A percentile compares a stretch with the other conserved stretches of the same genome.
Evolutionary conservation across 92 coral and sea anemone genomes (phyloP).

Genomic region (Siderastrea siderea): DNA sequence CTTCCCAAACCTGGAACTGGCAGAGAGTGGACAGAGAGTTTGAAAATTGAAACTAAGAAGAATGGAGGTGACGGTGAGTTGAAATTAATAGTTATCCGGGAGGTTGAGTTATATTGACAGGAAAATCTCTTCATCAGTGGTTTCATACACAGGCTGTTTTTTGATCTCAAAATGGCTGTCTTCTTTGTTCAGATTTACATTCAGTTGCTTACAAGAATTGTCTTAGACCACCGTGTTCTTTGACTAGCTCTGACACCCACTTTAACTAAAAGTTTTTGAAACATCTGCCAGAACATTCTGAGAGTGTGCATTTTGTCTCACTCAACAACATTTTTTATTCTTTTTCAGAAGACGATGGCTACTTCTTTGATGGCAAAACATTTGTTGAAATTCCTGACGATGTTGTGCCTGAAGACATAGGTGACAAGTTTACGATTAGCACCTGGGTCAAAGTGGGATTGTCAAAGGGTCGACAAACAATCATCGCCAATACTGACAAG

Average conservation of each 20-base stretch:
- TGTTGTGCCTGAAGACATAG: conserved; percentile 76
- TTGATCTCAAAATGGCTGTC: no score
- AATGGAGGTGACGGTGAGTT: conserved; percentile 57
- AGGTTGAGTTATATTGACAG: no score
- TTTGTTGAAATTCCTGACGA: conserved; percentile 77
- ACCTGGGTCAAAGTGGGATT: conserved; percentile 83
- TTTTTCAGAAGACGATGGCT: conserved; percentile 72
- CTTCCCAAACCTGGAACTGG: conserved; percentile 82
- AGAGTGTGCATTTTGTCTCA: neutral
- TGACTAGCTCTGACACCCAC: no score
- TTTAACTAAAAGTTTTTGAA: no score
- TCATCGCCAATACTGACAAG: conserved; percentile 85
- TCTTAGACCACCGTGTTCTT: no score
- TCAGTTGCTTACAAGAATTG: no score
- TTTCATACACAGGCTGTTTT: no score
- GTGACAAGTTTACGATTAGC: conserved; percentile 86
- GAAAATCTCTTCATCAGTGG: no score
- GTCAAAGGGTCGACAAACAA: conserved; percentile 77
- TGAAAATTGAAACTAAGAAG: conserved; percentile 33
- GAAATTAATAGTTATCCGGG: no score
- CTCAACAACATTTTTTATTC: neutral
- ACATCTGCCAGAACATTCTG: no score
- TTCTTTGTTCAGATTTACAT: no score
- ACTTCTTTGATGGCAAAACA: conserved; percentile 80
- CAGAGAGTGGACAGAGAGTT: conserved; percentile 79